Conservation (phyloP, 30 jellyfish, hydroid and myxozoan genomes). For the Phacellophora camtschatica region DNA sequence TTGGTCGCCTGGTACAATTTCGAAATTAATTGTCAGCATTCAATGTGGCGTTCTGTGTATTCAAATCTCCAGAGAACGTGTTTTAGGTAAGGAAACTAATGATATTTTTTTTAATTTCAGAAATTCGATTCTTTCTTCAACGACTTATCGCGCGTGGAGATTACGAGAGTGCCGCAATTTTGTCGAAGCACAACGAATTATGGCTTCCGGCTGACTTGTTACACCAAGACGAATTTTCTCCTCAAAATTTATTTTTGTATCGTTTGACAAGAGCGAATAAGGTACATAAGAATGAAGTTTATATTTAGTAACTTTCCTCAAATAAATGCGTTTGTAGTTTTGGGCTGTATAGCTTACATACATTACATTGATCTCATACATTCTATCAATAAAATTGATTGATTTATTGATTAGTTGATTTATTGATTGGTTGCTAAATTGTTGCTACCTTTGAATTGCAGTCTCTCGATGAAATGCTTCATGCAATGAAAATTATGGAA, state of each 20-base stretch:
- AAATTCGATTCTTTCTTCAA: constrained; percentile 48
- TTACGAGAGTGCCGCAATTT: constrained; percentile 59
- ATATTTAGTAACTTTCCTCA: too few relatives aligned
- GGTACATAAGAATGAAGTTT: too few relatives aligned
- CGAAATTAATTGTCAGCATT: too few relatives aligned
- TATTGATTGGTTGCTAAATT: too few relatives aligned
- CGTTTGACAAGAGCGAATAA: constrained; percentile 32
- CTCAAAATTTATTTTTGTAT: constrained; percentile 19
- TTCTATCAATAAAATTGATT: too few relatives aligned
- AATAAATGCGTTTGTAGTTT: too few relatives aligned
- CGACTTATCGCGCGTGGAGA: constrained; percentile 62
- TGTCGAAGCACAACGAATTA: constrained; percentile 42
- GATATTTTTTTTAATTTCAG: background rate
- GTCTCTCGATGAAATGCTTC: constrained; percentile 41
- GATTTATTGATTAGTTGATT: too few relatives aligned
- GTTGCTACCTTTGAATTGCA: background rate
- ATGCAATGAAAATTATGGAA: constrained; percentile 36
- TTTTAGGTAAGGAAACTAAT: background rate
- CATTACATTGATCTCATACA: too few relatives aligned
- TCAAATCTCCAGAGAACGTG: background rate
- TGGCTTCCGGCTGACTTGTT: constrained; percentile 57
- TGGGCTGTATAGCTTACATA: too few relatives aligned
- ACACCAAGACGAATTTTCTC: constrained; percentile 38
- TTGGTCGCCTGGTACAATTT: too few relatives aligned
- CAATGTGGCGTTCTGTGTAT: too few relatives aligned